A percentile compares a stretch with the other conserved stretches of the same genome.
Conservation (phyloP, 2,797 vertebrate genomes). For the Denticeps clupeoides region DNA sequence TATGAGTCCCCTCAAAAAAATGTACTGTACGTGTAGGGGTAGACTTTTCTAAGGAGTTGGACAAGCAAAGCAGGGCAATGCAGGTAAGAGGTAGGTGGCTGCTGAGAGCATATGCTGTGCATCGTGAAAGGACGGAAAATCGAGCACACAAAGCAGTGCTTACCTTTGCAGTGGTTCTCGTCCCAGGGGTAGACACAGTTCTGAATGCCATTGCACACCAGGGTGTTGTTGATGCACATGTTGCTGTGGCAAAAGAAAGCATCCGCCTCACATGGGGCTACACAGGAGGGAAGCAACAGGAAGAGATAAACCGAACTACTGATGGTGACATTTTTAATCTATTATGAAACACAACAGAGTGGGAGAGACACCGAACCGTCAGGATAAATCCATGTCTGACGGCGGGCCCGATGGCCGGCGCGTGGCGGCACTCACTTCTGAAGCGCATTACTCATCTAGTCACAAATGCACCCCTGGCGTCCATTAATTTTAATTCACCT, state of each 20-base stretch:
- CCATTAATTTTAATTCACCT: conserved; percentile 45
- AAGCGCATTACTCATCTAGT: conserved; percentile 34
- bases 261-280: conserved; percentile 91
- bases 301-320: too few relatives aligned
- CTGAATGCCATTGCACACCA: conserved; percentile 96
- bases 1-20: too few relatives aligned
- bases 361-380: too few relatives aligned
- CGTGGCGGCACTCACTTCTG: conserved; percentile 27
- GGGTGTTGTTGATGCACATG: conserved; percentile 96
- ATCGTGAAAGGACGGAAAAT: too few relatives aligned
- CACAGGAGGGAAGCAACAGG: conserved; percentile 17
- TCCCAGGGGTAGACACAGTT: conserved; percentile 99
- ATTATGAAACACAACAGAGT: too few relatives aligned
- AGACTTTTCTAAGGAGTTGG: too few relatives aligned
- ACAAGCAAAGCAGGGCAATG: too few relatives aligned
- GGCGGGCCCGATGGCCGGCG: conserved; percentile 10
- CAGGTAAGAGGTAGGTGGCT: neutral
- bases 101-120: too few relatives aligned
- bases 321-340: too few relatives aligned
- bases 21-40: too few relatives aligned
- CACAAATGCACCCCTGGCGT: too few relatives aligned
- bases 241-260: conserved; percentile 98
- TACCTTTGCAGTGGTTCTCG: conserved; percentile 98
- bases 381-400: conserved; percentile 13
- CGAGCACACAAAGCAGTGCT: too few relatives aligned